Evolutionary conservation across 2,113 vertebrate genomes (phyloP), one percentile per base, ranked within the genome.

Genomic region (Montifringilla adamsi): DNA sequence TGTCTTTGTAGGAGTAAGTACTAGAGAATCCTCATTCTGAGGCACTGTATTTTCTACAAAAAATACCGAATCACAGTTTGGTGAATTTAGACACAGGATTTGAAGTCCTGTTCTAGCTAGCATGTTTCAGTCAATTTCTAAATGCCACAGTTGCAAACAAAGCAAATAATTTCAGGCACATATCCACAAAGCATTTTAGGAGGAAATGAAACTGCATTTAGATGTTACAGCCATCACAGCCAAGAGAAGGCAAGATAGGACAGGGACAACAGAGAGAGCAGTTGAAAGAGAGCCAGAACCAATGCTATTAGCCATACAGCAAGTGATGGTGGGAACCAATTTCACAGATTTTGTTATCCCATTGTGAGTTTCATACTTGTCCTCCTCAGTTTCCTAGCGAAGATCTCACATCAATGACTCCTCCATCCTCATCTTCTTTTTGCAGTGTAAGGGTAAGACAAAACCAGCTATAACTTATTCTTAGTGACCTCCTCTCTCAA

Each of bases 1-100:
- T 87, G 23, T 80, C 95, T 95, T 93, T 80, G 62, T 91, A 50
- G 93, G 82, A 95, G 69, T 39, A 82, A 89, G 41, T 90, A 72
- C 73, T 37, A 58, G 60, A 90, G 68, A 92, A 50, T 82, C 60
- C 79, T 94, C 9, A 4, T 82, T 84, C 88, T 87, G 73, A 94
- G 92, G 14, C 37, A 20, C 56, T 60, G 13, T 53, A 41, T 68
- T 92, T 72, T 87, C 56, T 64, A 3, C 84, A 60, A 62, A 86
- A 87, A 87, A 72, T 37, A 89, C 41, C 47, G 53, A 62, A 88
- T 81, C 66, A 79, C 64, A 43, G 23, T 78, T 75, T 75, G 41
- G 58, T 86, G 86, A 79, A 72, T 92, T 84, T 53, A 75, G 44
- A 49, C 44, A 60, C n/a, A 0, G 0, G 15, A 7, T 72, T 88